Percentiles rank a stretch among this genome's conserved stretches.
These are phyloP conservation scores for Helogale parvula DNA, from an alignment of 2,113 vertebrate species.

Conservation along the genomic window DNA sequence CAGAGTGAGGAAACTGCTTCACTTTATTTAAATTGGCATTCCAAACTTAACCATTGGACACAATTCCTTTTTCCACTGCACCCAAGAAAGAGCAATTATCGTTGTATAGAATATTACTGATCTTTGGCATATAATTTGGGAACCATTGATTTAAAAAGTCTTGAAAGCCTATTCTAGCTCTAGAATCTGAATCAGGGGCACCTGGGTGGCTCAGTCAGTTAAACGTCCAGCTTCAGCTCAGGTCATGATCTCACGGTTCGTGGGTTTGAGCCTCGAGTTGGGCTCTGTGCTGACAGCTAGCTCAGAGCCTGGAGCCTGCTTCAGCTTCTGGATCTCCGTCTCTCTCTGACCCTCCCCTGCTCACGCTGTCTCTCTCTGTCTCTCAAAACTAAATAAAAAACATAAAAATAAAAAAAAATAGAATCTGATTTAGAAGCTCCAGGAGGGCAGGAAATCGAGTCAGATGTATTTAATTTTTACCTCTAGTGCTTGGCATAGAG, in stretches of 20 bases:
- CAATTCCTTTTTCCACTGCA: background rate
- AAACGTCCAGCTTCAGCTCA: no score
- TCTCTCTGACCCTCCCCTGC: no score
- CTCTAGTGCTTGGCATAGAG: background rate
- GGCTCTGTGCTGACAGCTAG: no score
- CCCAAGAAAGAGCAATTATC: background rate
- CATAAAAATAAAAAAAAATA: background rate
- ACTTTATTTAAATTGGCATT: background rate
- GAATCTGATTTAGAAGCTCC: background rate
- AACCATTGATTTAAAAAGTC: background rate
- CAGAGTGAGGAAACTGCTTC: background rate
- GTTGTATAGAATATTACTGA: background rate
- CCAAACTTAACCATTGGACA: slow-evolving; percentile 11
- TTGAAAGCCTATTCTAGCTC: background rate
- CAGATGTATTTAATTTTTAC: background rate
- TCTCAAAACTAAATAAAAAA: no score
- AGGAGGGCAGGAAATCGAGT: background rate
- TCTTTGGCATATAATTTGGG: background rate
- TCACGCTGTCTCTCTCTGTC: no score
- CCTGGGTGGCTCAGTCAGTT: no score
- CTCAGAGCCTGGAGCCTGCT: no score
- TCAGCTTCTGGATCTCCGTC: no score
- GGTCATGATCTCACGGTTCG: no score
- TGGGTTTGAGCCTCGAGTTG: no score
- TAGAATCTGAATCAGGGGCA: background rate